Base-by-base conservation (phyloP, 2,888 invertebrate species). In the Pollenia griseotomentosa region DNA sequence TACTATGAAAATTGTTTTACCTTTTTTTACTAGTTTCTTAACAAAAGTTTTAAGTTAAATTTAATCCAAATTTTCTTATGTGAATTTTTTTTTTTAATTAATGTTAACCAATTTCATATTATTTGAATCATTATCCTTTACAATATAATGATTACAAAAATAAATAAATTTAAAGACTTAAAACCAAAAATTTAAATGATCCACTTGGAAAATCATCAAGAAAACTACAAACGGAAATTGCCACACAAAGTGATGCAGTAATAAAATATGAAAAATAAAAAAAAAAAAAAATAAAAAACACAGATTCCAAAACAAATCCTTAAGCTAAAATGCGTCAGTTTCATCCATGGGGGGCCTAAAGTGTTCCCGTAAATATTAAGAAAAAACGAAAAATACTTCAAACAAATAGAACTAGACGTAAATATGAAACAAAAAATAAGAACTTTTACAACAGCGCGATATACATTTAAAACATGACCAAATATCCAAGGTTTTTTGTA, bases 191-290 rank as follows among this genome's bases (percentile, higher is more conserved):
- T 75, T 74, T 19, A 51, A 61, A 63, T 42, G 61, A 70, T 70
- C 44, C 70, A 75, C 83, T 83, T 75, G 68, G 68, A 77, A 44
- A 23, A 44, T 63, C 53, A 53, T 63, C 68, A 75, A 70, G 53
- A 83, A 77, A 55, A 46, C 3, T 46, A 33, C 53, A 61, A 61
- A 82, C 75, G 61, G 40, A 77, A 70, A 19, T 74, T 77, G 70
- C 83, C 48, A 65, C 57, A 65, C 46, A 70, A 70, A 70, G 61
- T 77, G 70, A 83, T 78, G 83, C 71, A 73, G 83, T 65, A 73
- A 78, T 78, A 83, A 73, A 73, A 83, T 51, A 59, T 59, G 46
- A 59, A 78, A 78, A 33, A 48, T 40, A 4, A 70, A 55, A 71
- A 19, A 23, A 19, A 19, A 19, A 11, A 10, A 11, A 10, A 9